Percentiles rank a stretch among this genome's conserved stretches.
phyloP scores from a whole-genome alignment of 2,888 invertebrate species.

The Trachelus iudaicus region DNA sequence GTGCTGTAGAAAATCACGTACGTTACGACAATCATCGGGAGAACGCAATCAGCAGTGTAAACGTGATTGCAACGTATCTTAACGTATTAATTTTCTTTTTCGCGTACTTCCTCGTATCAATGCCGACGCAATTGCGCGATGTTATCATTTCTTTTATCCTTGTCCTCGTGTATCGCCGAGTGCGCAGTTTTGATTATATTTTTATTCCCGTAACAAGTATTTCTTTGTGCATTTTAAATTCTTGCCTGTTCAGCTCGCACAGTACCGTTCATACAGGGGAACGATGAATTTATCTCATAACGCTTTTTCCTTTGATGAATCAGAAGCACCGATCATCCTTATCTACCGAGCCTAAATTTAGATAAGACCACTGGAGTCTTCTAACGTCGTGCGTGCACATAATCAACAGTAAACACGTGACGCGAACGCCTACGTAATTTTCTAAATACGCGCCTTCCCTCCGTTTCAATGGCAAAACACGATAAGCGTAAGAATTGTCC shows the following conservation, averaged over 20 bases:
- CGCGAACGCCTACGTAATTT: too few species aligned
- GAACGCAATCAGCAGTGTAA: neutral
- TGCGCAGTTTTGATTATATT: too few species aligned
- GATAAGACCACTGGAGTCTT: neutral
- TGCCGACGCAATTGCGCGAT: neutral
- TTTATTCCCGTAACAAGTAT: too few species aligned
- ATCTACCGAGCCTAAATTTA: neutral
- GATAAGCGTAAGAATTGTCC: neutral
- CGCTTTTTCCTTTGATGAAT: neutral
- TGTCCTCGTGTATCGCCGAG: neutral
- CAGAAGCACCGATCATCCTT: neutral
- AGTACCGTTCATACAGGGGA: too few species aligned
- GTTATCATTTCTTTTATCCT: neutral
- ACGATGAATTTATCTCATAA: too few species aligned
- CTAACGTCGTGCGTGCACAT: neutral
- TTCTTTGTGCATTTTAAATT: too few species aligned
- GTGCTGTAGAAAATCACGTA: conserved; percentile 25
- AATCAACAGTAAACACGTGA: too few species aligned
- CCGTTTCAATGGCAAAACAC: neutral
- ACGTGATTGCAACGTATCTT: neutral
- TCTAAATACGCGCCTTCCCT: too few species aligned
- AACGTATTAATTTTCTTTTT: neutral
- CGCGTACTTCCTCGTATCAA: conserved; percentile 4
- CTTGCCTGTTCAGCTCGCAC: too few species aligned
- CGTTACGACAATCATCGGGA: neutral